Base-by-base conservation (phyloP, 1,140 invertebrate species). In the Nephila pilipes region DNA sequence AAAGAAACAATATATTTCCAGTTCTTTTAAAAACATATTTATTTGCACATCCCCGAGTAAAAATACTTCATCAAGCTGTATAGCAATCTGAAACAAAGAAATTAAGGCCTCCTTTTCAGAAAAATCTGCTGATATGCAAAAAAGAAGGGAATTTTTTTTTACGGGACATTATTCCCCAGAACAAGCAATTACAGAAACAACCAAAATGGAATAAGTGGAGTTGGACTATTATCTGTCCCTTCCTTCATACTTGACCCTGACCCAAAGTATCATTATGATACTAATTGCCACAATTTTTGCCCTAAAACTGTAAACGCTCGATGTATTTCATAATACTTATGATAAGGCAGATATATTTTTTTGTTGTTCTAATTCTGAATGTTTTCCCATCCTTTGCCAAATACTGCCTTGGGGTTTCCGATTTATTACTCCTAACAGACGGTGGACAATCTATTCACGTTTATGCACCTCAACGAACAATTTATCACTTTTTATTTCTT, bases 401-500 rank as follows among this genome's bases (percentile, higher is more conserved):
- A 18, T 12, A 22, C 22, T n/a, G 22, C 29, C 69, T 75, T 32
- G 29, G 69, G 69, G 25, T 75, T 75, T 75, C 69, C 32, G 8
- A 36, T 32, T 75, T 75, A 75, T 20, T 14, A 20, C 32, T 32
- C 18, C 69, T 16, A 75, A 75, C 69, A 75, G 29, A 75, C 29
- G 20, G 69, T 75, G 25, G 69, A 25, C 69, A 75, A 75, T 75
- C 69, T 75, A 16, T 75, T 75, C 69, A 20, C 32, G 25, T 75
- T 75, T 36, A 75, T 75, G 69, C 69, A 29, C 69, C 69, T 75
- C 69, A 36, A 75, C 32, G 69, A 75, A 36, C 69, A 75, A 75
- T 75, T 75, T 75, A 75, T 75, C 69, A 75, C 69, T 75, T 75
- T 75, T 75, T 75, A 75, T 75, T 75, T 75, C 69, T 75, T 1